Evolutionary conservation across 2,888 invertebrate species (phyloP).

Genomic region (Sthenelais limicola): DNA sequence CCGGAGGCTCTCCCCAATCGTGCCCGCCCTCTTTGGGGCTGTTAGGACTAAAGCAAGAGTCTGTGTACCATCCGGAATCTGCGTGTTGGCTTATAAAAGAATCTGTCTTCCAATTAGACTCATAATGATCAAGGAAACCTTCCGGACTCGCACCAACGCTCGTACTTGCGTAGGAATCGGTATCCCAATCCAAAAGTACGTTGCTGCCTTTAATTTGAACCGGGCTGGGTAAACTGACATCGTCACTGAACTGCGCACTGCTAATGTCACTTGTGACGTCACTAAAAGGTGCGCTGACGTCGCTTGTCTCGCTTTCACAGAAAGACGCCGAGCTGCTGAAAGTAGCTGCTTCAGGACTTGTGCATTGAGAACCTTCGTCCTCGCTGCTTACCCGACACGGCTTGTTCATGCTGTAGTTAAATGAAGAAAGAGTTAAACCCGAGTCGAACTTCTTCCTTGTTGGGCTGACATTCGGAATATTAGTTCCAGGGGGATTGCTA

Average conservation of each 20-base stretch:
- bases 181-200: conserved; percentile 24
- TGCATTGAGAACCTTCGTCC: conserved; percentile 31
- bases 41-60: conserved; percentile 31
- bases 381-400: not conserved
- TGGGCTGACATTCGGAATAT: conserved; percentile 20
- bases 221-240: conserved; percentile 15
- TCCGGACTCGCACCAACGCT: conserved; percentile 28
- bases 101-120: conserved; percentile 29
- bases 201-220: not conserved
- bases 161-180: conserved; percentile 28
- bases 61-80: conserved; percentile 29
- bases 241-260: conserved; percentile 15
- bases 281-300: too few relatives aligned
- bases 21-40: conserved; percentile 11
- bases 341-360: conserved; percentile 10
- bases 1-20: not conserved
- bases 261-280: too few relatives aligned
- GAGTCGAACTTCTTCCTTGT: conserved; percentile 21
- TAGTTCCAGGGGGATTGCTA: not conserved
- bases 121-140: not conserved
- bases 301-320: conserved; percentile 12
- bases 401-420: not conserved
- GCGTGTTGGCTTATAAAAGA: conserved; percentile 34
- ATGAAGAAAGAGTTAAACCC: not conserved
- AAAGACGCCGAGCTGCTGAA: conserved; percentile 25